These are phyloP conservation scores for Oryctes rhinoceros DNA, from an alignment of 1,140 invertebrate genomes.

Conservation along the genomic window DNA sequence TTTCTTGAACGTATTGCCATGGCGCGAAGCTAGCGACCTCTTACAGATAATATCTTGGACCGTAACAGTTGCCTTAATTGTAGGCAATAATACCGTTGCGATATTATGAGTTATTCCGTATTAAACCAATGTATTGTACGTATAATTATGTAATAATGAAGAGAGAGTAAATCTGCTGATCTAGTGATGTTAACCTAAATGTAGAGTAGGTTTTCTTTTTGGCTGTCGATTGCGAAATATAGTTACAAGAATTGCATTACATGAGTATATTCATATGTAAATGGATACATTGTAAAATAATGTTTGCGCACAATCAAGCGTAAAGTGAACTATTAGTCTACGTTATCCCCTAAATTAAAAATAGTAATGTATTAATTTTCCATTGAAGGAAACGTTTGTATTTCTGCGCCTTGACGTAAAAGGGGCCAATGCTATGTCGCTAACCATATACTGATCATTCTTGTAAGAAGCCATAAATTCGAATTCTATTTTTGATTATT, in stretches of 20 bases:
- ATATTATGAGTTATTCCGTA: background rate
- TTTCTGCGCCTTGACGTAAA: too few species aligned
- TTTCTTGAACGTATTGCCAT: background rate
- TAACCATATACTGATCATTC: too few species aligned
- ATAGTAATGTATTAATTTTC: too few species aligned
- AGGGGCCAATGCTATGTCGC: too few species aligned
- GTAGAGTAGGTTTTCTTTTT: background rate
- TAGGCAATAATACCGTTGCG: background rate
- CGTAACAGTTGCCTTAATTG: slow-evolving; percentile 15
- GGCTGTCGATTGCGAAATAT: background rate
- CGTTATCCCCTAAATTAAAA: too few species aligned
- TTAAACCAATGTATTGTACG: background rate
- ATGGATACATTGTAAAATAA: too few species aligned
- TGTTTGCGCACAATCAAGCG: too few species aligned
- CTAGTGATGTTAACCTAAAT: slow-evolving; percentile 18
- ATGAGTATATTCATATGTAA: background rate
- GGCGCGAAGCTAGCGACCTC: background rate
- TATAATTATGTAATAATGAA: slow-evolving; percentile 10
- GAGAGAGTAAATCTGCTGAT: background rate
- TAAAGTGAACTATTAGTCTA: too few species aligned
- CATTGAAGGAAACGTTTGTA: too few species aligned
- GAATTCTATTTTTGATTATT: too few species aligned
- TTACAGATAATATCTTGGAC: background rate
- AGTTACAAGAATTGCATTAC: background rate
- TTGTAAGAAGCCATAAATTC: too few species aligned